Evolutionary conservation across 2,113 vertebrate species (phyloP).

Genomic region (Nestor notabilis): DNA sequence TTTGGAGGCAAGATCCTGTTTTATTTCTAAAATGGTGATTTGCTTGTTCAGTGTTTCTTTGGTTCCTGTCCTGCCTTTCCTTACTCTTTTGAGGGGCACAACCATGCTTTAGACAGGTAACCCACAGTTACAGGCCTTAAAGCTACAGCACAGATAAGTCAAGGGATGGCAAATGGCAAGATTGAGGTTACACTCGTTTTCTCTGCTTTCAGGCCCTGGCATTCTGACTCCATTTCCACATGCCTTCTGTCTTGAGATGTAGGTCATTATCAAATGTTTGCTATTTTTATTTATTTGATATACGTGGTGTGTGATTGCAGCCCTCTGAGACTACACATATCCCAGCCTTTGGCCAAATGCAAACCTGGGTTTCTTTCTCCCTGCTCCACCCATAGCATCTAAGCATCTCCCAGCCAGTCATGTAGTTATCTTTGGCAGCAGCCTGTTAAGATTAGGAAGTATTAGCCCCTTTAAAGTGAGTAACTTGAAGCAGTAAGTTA

Average conservation of each 20-base stretch:
- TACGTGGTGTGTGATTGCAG: neutral
- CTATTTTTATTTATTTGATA: conserved; percentile 16
- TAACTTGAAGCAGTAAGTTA: neutral
- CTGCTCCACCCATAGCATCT: neutral
- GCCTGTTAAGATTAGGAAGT: conserved; percentile 30
- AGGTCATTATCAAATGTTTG: neutral
- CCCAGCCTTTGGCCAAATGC: neutral
- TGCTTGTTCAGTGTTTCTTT: neutral
- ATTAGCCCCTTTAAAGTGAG: conserved; percentile 28
- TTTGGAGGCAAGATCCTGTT: neutral
- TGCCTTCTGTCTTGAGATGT: neutral
- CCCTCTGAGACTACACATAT: neutral
- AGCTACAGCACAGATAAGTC: neutral
- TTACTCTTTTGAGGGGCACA: neutral
- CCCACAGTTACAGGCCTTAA: neutral
- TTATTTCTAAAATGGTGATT: neutral
- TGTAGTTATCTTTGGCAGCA: conserved; percentile 28
- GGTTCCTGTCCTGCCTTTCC: neutral
- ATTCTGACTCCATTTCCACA: neutral
- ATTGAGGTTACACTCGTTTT: neutral
- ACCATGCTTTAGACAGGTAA: neutral
- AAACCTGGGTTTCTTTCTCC: neutral
- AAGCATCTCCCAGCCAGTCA: neutral
- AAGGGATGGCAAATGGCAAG: neutral
- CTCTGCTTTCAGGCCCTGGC: neutral